Percentiles rank a stretch among this genome's conserved stretches.
Evolutionary conservation across 2,113 vertebrate genomes (phyloP).

Genomic region (Lycaon pictus): DNA sequence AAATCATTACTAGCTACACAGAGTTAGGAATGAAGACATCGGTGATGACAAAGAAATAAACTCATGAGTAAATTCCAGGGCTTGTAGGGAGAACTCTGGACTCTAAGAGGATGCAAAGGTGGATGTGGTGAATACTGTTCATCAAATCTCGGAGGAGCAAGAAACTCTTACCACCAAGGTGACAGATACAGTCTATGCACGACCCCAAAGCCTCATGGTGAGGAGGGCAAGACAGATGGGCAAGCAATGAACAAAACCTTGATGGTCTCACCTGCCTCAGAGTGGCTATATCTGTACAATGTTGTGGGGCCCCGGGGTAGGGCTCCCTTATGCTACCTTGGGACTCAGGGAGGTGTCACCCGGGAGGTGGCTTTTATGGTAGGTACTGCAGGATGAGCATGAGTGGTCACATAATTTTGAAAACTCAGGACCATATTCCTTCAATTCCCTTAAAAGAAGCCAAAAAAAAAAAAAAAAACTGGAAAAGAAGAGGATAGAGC

Average conservation of each 20-base stretch:
- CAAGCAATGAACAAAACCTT: background rate
- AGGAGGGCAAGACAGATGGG: background rate
- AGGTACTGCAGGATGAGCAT: background rate
- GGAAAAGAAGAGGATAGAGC: background rate
- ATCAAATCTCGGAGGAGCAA: background rate
- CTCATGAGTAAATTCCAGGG: background rate
- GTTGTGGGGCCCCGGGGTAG: fast-evolving
- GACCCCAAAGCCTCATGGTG: background rate
- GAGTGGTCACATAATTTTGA: background rate
- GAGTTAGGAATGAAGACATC: background rate
- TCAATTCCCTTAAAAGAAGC: background rate
- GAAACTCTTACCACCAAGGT: background rate
- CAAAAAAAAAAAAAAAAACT: background rate
- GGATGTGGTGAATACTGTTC: background rate
- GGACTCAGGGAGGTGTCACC: background rate
- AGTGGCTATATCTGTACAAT: background rate
- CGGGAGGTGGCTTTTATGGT: background rate
- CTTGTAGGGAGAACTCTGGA: background rate
- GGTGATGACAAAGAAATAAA: background rate
- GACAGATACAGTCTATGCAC: background rate
- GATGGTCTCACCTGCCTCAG: too few species aligned
- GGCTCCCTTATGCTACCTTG: background rate
- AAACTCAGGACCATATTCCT: background rate
- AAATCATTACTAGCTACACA: too few species aligned
- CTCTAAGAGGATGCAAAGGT: background rate